Base-by-base conservation (phyloP, 2,113 vertebrate species). In the Dolichallabes microphthalmus region DNA sequence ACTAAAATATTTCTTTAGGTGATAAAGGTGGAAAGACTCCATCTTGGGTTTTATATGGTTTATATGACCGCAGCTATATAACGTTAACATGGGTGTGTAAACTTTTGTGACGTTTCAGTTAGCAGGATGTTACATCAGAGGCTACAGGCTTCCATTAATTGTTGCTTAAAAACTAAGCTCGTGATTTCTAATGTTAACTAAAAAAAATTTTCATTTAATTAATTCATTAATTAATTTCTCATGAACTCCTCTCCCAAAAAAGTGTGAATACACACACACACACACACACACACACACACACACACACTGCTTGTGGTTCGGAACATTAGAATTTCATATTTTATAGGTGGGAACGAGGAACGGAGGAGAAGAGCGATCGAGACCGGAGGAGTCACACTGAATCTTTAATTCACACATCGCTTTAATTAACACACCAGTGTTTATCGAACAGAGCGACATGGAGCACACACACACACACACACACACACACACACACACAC, bases 281-380 rank as follows among this genome's bases (percentile, higher is more conserved):
- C 25, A 60, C 53, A 57, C 76, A 80, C 77, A 61, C 77, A 50
- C 78, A 60, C 57, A 81, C 63, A 68, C 91, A 91, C 87, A 89
- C 88, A 87, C 83, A 88, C 35, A 22, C 89, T 86, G 93, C 93
- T 94, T 90, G 92, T 93, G 93, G 93, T 93, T 92, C 89, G 91
- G 92, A 92, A 91, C 88, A 94, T 93, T 94, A 92, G 92, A 94
- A 94, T 94, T 94, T 94, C 91, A 94, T 92, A 93, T 94, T 93
- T 92, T 87, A 84, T 22, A 52, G 50, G 55, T 58, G 86, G 35
- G 82, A 76, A 66, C 52, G 78, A 13, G 32, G 55, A 55, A 69
- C 35, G 30, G 66, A 35, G 66, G 30, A 20, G 66, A 66, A 15
- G 63, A 69, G 66, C 35, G 66, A 69, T 69, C 20, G 32, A 68